A percentile compares a stretch with the other conserved stretches of the same genome.
phyloP scores from a whole-genome alignment of 2,113 vertebrate species.

The Campylomormyrus tamandua region DNA sequence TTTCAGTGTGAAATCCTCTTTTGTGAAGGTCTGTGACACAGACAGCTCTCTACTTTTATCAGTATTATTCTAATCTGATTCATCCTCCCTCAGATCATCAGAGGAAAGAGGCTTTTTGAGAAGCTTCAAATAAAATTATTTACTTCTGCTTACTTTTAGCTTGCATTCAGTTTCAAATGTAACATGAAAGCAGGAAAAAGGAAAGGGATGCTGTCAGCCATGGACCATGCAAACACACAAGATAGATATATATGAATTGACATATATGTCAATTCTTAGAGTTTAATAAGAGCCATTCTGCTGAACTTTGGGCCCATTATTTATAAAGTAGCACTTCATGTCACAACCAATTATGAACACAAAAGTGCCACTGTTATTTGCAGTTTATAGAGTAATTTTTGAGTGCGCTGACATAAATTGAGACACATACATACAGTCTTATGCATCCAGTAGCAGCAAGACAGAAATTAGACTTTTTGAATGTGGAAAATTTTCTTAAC shows the following conservation, averaged over 20 bases:
- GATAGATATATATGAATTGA: not conserved
- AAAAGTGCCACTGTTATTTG: not conserved
- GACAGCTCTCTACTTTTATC: conserved; percentile 10
- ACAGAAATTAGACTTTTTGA: not conserved
- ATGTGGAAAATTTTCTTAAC: not conserved
- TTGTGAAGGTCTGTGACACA: conserved; percentile 7
- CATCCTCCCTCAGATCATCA: conserved; percentile 8
- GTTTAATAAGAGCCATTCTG: not conserved
- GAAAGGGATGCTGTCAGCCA: not conserved
- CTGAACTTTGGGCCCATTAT: not conserved
- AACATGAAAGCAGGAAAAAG: not conserved
- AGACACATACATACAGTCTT: not conserved
- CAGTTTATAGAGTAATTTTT: not conserved
- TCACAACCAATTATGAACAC: not conserved
- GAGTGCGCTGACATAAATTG: not conserved
- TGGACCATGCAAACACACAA: not conserved
- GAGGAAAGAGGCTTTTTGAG: conserved; percentile 11
- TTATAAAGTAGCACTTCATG: not conserved
- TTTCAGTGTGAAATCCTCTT: not conserved
- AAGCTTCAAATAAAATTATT: conserved; percentile 15
- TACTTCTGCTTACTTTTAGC: conserved; percentile 5
- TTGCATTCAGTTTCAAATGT: not conserved
- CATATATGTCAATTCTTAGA: not conserved
- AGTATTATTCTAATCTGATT: conserved; percentile 14
- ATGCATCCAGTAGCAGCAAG: not conserved